These are phyloP conservation scores for Turritopsis dohrnii DNA, from an alignment of 30 jellyfish, hydroid and myxozoan genomes.

Conservation along the genomic window DNA sequence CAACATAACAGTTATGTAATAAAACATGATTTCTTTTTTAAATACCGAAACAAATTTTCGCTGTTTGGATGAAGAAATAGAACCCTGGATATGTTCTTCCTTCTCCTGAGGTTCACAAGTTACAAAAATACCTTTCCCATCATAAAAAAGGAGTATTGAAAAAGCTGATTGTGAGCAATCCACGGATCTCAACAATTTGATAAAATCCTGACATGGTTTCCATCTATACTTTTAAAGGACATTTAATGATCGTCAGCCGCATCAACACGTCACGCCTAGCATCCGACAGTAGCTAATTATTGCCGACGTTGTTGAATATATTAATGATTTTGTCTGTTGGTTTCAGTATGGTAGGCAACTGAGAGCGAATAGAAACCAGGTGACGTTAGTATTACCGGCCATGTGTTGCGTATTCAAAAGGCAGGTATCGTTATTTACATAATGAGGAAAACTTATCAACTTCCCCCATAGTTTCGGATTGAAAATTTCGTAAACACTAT, in stretches of 20 bases:
- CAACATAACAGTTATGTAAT: too few species aligned
- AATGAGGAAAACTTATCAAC: not conserved
- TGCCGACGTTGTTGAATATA: not conserved
- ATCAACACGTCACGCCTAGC: not conserved
- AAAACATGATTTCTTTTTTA: too few species aligned
- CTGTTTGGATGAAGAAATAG: too few species aligned
- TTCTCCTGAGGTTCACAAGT: too few species aligned
- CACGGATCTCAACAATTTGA: not conserved
- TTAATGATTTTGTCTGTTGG: too few species aligned
- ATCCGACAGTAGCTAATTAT: not conserved
- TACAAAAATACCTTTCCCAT: not conserved
- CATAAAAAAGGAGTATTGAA: not conserved
- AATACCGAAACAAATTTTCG: too few species aligned
- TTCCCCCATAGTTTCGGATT: not conserved
- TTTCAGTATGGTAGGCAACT: not conserved
- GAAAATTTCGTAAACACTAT: not conserved
- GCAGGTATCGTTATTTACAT: not conserved
- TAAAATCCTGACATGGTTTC: not conserved
- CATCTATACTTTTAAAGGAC: not conserved
- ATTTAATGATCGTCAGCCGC: not conserved
- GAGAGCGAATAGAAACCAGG: not conserved
- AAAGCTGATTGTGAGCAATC: not conserved
- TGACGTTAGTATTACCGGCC: not conserved
- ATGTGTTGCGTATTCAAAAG: not conserved
- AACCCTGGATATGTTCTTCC: too few species aligned